These are phyloP conservation scores for Aplodontia rufa DNA, from an alignment of 2,113 vertebrate genomes.

Conservation along the genomic window DNA sequence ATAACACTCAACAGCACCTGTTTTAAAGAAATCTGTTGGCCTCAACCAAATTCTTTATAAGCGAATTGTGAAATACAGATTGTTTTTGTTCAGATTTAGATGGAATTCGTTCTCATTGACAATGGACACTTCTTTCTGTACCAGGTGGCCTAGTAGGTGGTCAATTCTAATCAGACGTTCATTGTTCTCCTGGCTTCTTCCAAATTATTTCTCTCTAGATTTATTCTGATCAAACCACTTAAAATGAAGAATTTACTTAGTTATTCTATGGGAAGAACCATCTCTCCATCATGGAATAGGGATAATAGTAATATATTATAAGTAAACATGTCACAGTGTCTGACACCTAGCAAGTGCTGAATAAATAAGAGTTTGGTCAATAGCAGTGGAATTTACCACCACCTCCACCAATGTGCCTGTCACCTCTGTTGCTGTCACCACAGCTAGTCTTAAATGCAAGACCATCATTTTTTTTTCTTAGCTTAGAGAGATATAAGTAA, in stretches of 20 bases:
- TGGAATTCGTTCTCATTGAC: background rate
- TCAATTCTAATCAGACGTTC: background rate
- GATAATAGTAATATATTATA: background rate
- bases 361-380: background rate
- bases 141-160: background rate
- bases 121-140: background rate
- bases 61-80: background rate
- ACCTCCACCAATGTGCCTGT: too few relatives aligned
- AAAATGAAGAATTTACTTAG: background rate
- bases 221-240: background rate
- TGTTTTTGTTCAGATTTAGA: background rate
- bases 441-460: background rate
- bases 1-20: background rate
- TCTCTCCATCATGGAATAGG: background rate
- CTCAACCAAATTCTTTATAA: background rate
- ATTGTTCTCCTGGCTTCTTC: background rate
- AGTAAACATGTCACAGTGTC: background rate
- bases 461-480: background rate
- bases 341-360: background rate
- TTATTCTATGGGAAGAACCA: background rate
- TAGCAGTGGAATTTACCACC: background rate
- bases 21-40: conserved; percentile 2
- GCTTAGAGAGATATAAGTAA: background rate
- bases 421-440: background rate
- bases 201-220: background rate